Evolutionary conservation across 1,140 invertebrate genomes (phyloP).

Genomic region (Episyrphus balteatus): DNA sequence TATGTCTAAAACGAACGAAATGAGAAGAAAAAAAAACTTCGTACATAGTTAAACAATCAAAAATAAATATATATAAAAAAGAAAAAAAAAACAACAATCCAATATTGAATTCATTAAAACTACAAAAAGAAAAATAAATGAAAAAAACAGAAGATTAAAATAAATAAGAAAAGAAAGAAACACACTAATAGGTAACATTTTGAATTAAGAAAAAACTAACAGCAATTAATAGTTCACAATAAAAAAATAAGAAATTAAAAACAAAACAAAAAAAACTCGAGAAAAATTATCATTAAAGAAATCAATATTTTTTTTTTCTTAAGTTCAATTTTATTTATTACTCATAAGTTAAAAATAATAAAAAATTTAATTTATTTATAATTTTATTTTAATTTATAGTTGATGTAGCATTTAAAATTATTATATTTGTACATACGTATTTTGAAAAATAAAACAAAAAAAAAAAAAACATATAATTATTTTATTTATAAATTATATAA

Average conservation of each 20-base stretch:
- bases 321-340: not conserved
- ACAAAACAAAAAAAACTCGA: not conserved
- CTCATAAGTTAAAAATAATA: too few species aligned
- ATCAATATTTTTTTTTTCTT: not conserved
- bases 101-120: not conserved
- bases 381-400: not conserved
- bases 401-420: not conserved
- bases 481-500: not conserved
- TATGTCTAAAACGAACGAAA: too few species aligned
- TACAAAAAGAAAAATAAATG: not conserved
- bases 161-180: not conserved
- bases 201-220: not conserved
- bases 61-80: not conserved
- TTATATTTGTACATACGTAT: not conserved
- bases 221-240: not conserved
- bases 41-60: not conserved
- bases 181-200: not conserved
- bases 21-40: not conserved
- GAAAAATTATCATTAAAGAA: not conserved
- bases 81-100: not conserved
- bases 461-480: not conserved
- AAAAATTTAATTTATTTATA: too few species aligned
- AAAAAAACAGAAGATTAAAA: not conserved
- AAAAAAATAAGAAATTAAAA: not conserved
- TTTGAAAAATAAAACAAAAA: not conserved